phyloP scores from a whole-genome alignment of 2,888 invertebrate genomes.

The Blomia tropicalis region DNA sequence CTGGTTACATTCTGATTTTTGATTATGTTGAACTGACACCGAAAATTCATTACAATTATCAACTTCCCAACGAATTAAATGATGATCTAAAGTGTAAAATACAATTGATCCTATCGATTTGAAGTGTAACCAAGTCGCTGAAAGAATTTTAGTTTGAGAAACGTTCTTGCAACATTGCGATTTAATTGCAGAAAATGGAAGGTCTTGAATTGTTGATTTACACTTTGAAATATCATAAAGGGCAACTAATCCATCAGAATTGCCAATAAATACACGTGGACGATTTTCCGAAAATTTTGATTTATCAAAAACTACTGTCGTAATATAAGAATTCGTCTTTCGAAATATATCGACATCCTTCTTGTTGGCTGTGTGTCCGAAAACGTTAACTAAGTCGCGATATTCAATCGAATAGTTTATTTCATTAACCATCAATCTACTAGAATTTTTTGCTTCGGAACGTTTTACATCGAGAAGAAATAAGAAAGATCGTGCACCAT shows the following conservation, averaged over 20 bases:
- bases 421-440: neutral
- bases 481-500: conserved; percentile 21
- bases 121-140: conserved; percentile 10
- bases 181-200: neutral
- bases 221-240: neutral
- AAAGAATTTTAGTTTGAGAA: conserved; percentile 6
- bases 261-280: conserved; percentile 2
- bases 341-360: neutral
- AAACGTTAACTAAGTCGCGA: neutral
- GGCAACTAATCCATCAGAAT: conserved; percentile 2
- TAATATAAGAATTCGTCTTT: neutral
- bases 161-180: conserved; percentile 1
- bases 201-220: neutral
- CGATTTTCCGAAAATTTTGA: neutral
- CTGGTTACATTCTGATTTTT: conserved; percentile 15
- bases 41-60: neutral
- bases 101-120: neutral
- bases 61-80: conserved; percentile 17
- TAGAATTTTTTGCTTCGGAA: neutral
- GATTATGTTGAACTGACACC: conserved; percentile 12
- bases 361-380: neutral
- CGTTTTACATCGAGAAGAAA: conserved; percentile 6
- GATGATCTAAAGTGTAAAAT: conserved; percentile 14
- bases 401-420: neutral
- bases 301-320: conserved; percentile 10